Evolutionary conservation across 2,888 invertebrate species (phyloP).

Genomic region (Parascotia fuliginaria): DNA sequence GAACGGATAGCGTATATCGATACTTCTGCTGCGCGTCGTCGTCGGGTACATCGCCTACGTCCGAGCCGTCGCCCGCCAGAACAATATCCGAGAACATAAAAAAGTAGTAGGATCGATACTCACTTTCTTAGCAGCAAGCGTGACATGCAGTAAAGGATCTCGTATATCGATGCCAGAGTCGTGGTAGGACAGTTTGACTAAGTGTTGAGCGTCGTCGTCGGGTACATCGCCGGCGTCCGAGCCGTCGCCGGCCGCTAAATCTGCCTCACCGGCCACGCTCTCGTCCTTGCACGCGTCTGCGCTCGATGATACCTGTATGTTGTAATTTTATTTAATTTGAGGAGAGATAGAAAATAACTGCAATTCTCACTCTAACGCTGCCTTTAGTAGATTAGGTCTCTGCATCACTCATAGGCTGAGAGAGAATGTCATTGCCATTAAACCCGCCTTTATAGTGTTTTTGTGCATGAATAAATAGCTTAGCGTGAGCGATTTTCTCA

Average conservation of each 20-base stretch:
- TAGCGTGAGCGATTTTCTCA: too few species aligned
- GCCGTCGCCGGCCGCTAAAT: slow-evolving; percentile 46
- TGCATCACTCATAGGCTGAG: too few species aligned
- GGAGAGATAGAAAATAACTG: too few species aligned
- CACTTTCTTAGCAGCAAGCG: slow-evolving; percentile 89
- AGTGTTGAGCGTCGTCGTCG: slow-evolving; percentile 76
- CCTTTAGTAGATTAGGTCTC: too few species aligned
- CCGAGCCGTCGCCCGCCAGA: slow-evolving; percentile 58
- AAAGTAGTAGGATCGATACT: too few species aligned
- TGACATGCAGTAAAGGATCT: slow-evolving; percentile 89
- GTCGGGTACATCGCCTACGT: slow-evolving; percentile 45
- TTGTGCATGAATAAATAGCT: too few species aligned
- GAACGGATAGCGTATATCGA: slow-evolving; percentile 93
- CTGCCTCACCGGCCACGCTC: slow-evolving; percentile 47
- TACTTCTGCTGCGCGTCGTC: slow-evolving; percentile 88
- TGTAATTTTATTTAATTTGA: too few species aligned
- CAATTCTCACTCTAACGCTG: too few species aligned
- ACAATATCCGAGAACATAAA: too few species aligned
- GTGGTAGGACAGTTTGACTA: slow-evolving; percentile 94
- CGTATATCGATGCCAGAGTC: slow-evolving; percentile 96
- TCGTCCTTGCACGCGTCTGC: slow-evolving; percentile 71
- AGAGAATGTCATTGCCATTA: too few species aligned
- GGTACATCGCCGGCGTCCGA: slow-evolving; percentile 57
- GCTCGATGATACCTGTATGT: slow-evolving; percentile 75
- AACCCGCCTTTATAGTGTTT: too few species aligned